Percentiles rank a stretch among this genome's conserved stretches.
phyloP scores from a whole-genome alignment of 2,113 vertebrate genomes.

The Chrysochloris asiatica region DNA sequence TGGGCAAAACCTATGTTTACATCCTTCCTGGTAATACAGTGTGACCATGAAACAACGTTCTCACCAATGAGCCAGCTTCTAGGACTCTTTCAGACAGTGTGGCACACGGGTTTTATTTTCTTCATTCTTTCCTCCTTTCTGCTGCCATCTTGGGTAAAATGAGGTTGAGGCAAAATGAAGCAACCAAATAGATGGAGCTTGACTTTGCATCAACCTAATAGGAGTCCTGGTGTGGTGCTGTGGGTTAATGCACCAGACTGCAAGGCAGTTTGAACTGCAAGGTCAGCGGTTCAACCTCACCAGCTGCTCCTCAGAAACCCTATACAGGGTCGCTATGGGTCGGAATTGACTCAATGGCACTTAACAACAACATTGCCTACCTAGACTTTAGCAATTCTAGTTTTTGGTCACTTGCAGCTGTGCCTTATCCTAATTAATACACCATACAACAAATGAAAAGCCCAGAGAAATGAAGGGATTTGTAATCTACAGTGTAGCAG shows the following conservation, averaged over 20 bases:
- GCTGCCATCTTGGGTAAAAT: not conserved
- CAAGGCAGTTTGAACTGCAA: too few relatives aligned
- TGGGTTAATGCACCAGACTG: too few relatives aligned
- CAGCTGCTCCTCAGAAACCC: too few relatives aligned
- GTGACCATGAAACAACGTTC: not conserved
- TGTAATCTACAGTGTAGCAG: not conserved
- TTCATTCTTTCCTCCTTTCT: not conserved
- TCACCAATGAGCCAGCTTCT: not conserved
- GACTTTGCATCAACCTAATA: not conserved
- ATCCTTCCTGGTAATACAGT: not conserved
- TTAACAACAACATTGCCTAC: too few relatives aligned
- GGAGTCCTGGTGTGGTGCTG: too few relatives aligned
- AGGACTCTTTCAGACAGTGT: not conserved
- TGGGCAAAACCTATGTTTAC: not conserved
- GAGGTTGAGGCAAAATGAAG: not conserved
- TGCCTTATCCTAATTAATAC: not conserved
- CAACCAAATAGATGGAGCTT: not conserved
- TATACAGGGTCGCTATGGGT: too few relatives aligned
- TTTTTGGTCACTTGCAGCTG: not conserved
- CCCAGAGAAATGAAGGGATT: not conserved
- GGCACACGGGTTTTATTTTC: not conserved
- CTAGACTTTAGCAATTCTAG: not conserved
- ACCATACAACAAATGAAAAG: not conserved
- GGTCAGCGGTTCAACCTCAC: too few relatives aligned
- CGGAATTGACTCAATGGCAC: too few relatives aligned